Percentiles rank a stretch among this genome's conserved stretches.
These are phyloP conservation scores for Argopecten irradians DNA, from an alignment of 1,140 invertebrate species.

Conservation along the genomic window DNA sequence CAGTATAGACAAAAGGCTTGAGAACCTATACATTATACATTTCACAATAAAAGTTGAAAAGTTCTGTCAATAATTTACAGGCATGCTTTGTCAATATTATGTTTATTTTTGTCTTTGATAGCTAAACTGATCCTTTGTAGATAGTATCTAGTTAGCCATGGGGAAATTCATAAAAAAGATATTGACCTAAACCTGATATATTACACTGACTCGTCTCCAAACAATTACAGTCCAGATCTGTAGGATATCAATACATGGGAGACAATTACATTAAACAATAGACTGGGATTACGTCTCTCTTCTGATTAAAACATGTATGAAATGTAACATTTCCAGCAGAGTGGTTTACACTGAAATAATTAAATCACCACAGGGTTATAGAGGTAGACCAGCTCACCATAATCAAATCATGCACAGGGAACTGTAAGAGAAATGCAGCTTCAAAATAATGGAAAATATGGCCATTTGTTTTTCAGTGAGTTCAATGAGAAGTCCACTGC, in stretches of 20 bases:
- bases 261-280: background rate
- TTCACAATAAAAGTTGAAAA: no score
- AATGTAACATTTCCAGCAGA: background rate
- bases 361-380: background rate
- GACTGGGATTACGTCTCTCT: background rate
- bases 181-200: background rate
- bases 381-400: no score
- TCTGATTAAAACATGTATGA: background rate
- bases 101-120: background rate
- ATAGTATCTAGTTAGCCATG: background rate
- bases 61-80: background rate
- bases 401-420: no score
- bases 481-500: no score
- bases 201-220: background rate
- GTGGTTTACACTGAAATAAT: background rate
- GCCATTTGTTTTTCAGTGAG: no score
- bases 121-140: background rate
- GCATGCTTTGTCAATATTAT: background rate
- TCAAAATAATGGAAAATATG: no score
- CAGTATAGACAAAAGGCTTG: no score
- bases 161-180: background rate
- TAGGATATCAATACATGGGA: background rate
- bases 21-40: no score
- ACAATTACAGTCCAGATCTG: background rate
- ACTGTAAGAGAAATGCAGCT: no score